These are phyloP conservation scores for Chloroclystis v-ata DNA, from an alignment of 2,888 invertebrate genomes.

Conservation along the genomic window DNA sequence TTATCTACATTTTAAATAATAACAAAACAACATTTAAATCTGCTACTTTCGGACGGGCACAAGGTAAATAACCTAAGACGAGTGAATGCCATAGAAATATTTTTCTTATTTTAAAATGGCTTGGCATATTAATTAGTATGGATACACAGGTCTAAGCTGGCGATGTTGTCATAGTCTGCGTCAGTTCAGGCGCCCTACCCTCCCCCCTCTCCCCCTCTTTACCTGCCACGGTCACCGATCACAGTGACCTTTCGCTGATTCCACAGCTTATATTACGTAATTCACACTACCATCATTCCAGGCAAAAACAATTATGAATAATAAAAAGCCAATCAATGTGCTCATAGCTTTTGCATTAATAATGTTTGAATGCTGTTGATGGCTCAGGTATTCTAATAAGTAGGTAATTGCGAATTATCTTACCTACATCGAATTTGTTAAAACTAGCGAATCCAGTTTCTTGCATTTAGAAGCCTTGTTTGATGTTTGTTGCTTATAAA, in stretches of 20 bases:
- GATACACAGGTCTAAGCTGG: neutral
- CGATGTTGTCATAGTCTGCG: slow-evolving; percentile 32
- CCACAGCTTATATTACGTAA: slow-evolving; percentile 55
- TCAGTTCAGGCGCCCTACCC: slow-evolving; percentile 22
- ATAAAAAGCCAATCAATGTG: slow-evolving; percentile 26
- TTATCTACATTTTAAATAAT: neutral
- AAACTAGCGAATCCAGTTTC: neutral
- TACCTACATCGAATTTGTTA: too few relatives aligned
- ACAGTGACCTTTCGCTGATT: slow-evolving; percentile 67
- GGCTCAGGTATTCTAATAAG: neutral
- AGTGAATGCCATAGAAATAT: neutral
- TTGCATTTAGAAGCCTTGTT: neutral
- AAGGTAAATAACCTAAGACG: neutral
- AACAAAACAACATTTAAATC: neutral
- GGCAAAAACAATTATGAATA: slow-evolving; percentile 25
- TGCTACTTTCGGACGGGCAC: neutral
- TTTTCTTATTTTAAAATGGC: neutral
- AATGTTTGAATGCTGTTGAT: slow-evolving; percentile 9
- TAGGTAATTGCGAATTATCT: neutral
- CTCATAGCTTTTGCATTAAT: slow-evolving; percentile 14
- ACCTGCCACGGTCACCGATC: slow-evolving; percentile 68
- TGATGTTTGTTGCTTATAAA: too few relatives aligned
- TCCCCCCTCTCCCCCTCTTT: slow-evolving; percentile 35
- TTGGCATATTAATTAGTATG: neutral
- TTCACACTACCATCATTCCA: slow-evolving; percentile 37